These are phyloP conservation scores for Morpho achilles DNA, from an alignment of 2,888 invertebrate species.

Conservation along the genomic window DNA sequence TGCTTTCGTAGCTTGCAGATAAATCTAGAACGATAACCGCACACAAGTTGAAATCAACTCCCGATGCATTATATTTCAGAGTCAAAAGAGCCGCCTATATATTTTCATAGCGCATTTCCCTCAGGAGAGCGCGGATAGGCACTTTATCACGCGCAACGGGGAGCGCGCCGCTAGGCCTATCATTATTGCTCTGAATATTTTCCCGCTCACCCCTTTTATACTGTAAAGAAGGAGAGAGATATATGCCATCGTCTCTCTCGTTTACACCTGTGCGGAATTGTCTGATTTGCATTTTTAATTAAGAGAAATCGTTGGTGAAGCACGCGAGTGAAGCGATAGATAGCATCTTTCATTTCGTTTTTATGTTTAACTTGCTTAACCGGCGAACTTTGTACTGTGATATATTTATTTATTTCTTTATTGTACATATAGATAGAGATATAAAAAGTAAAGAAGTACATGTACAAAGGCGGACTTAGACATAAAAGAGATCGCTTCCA, in stretches of 20 bases:
- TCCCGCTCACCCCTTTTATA: conserved; percentile 18
- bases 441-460: too few relatives aligned
- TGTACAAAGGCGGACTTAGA: too few relatives aligned
- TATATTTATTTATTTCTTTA: too few relatives aligned
- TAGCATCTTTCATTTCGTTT: not conserved
- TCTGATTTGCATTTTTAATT: conserved; percentile 24
- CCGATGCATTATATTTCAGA: not conserved
- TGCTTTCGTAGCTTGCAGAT: too few relatives aligned
- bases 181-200: conserved; percentile 31
- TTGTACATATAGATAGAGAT: too few relatives aligned
- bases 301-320: conserved; percentile 7
- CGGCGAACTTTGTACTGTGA: too few relatives aligned
- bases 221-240: conserved; percentile 11
- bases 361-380: not conserved
- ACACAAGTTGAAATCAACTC: too few relatives aligned
- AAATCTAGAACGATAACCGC: too few relatives aligned
- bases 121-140: conserved; percentile 15
- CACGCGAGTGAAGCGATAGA: conserved; percentile 1
- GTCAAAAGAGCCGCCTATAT: conserved; percentile 2
- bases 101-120: conserved; percentile 13
- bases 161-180: conserved; percentile 16
- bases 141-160: conserved; percentile 24
- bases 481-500: too few relatives aligned
- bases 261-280: conserved; percentile 8
- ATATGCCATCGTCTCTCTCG: conserved; percentile 4